A percentile compares a stretch with the other conserved stretches of the same genome.
These are phyloP conservation scores for Agrotis clavis DNA, from an alignment of 2,888 invertebrate genomes.

Conservation along the genomic window DNA sequence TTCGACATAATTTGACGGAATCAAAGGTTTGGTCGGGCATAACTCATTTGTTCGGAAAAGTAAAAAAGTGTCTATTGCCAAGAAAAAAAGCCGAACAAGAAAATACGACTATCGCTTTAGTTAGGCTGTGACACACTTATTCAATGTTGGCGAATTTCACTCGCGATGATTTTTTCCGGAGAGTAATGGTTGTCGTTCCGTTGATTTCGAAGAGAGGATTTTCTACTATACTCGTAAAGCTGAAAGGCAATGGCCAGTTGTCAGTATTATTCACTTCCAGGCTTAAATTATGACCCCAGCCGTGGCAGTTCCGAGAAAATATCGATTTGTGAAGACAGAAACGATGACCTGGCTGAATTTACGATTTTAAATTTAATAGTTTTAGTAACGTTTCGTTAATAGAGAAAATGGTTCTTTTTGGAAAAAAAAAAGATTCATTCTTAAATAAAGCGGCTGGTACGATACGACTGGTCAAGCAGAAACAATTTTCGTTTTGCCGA, in stretches of 20 bases:
- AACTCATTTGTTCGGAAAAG: not conserved
- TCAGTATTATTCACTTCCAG: slow-evolving; percentile 16
- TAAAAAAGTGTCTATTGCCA: not conserved
- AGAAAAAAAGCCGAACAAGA: not conserved
- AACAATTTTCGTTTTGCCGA: too few species aligned
- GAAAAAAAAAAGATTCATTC: too few species aligned
- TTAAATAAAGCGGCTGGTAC: too few species aligned
- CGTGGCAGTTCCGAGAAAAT: not conserved
- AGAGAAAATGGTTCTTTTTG: not conserved
- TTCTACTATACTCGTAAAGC: not conserved
- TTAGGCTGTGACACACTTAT: not conserved
- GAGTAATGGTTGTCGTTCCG: not conserved
- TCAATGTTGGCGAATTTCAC: not conserved
- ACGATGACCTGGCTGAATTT: not conserved
- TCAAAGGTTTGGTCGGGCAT: not conserved
- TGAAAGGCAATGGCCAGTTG: not conserved
- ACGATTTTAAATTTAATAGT: not conserved
- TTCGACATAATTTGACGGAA: too few species aligned
- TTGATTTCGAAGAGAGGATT: not conserved
- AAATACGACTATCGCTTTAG: not conserved
- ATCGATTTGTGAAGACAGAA: not conserved
- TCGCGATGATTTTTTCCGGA: slow-evolving; percentile 9
- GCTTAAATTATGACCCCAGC: not conserved
- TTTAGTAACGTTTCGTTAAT: not conserved
- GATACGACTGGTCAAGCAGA: too few species aligned